Conservation (phyloP, 2,888 invertebrate species). For the Craniophora ligustri region DNA sequence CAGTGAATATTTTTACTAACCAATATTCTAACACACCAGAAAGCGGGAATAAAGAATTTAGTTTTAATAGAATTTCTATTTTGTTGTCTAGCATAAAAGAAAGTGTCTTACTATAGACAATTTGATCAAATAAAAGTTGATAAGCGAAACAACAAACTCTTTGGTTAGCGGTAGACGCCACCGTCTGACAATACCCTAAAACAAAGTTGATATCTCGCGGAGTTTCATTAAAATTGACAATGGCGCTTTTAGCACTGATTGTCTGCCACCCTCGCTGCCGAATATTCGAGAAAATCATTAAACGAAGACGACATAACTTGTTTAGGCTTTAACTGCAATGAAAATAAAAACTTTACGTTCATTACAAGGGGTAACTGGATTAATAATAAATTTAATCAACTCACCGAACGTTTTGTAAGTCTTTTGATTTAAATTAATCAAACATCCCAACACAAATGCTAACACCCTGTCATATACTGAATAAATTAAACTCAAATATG, state of each 20-base stretch:
- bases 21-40: neutral
- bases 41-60: neutral
- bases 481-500: conserved; percentile 23
- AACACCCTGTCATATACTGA: conserved; percentile 2
- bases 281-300: conserved; percentile 52
- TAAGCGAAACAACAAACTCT: conserved; percentile 30
- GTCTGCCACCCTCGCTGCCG: conserved; percentile 44
- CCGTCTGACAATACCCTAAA: conserved; percentile 42
- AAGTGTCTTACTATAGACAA: conserved; percentile 41
- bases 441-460: conserved; percentile 2
- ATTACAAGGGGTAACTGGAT: conserved; percentile 25
- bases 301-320: conserved; percentile 52
- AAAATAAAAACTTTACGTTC: conserved; percentile 38
- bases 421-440: conserved; percentile 18
- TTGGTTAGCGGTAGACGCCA: conserved; percentile 16
- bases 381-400: conserved; percentile 27
- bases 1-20: too few relatives aligned
- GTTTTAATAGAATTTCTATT: conserved; percentile 33
- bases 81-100: conserved; percentile 25
- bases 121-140: conserved; percentile 48
- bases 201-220: conserved; percentile 61
- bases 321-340: conserved; percentile 36
- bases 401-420: conserved; percentile 8
- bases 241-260: conserved; percentile 60
- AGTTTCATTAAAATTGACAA: conserved; percentile 65